Conservation (phyloP, 2,113 vertebrate genomes). For the Stictonetta naevosa region DNA sequence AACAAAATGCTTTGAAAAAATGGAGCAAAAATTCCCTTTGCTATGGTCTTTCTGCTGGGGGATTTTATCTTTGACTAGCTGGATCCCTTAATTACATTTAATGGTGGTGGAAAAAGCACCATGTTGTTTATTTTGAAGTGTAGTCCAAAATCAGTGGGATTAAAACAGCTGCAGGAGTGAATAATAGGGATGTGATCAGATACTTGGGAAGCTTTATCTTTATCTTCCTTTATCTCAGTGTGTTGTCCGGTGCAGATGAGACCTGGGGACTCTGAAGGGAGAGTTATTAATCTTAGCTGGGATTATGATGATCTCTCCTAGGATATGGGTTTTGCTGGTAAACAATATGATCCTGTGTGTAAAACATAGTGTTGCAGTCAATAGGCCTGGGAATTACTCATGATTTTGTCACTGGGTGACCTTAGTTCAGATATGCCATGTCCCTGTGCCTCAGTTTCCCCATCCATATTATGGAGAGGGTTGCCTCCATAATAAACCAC, state of each 20-base stretch:
- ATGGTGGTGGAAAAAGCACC: neutral
- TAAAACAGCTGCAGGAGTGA: neutral
- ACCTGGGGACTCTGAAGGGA: neutral
- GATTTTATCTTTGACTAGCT: constrained; percentile 9
- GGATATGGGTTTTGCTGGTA: neutral
- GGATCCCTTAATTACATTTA: neutral
- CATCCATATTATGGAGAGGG: neutral
- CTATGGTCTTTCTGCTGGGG: neutral
- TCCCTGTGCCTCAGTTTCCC: neutral
- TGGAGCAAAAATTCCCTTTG: neutral
- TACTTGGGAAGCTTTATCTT: neutral
- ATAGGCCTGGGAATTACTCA: too few relatives aligned
- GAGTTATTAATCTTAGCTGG: neutral
- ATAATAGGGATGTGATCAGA: neutral
- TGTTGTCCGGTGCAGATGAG: neutral
- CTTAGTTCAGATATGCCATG: neutral
- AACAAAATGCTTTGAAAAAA: constrained; percentile 1
- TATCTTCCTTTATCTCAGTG: neutral
- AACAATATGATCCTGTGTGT: neutral
- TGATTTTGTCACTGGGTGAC: neutral
- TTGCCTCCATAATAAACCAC: neutral
- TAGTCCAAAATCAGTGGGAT: neutral
- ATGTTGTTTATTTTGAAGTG: neutral
- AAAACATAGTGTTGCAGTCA: rapidly evolving
- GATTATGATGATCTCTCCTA: rapidly evolving